Evolutionary conservation across 2,113 vertebrate genomes (phyloP).

Genomic region (Silurus asotus): DNA sequence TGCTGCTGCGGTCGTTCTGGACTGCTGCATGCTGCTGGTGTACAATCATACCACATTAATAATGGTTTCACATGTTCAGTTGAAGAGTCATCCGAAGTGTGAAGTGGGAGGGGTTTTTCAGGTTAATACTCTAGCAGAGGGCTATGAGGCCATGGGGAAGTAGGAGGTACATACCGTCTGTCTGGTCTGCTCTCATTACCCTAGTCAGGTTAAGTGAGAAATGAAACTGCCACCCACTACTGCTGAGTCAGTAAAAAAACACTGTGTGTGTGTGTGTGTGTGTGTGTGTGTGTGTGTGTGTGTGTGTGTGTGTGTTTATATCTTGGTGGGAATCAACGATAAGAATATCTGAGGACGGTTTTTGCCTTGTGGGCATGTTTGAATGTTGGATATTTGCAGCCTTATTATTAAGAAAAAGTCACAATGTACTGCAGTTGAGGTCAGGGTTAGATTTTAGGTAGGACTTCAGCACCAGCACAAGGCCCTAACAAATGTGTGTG

Average conservation of each 20-base stretch:
- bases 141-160: background rate
- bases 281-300: conserved; percentile 18
- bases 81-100: background rate
- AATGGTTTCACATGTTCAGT: background rate
- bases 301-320: conserved; percentile 1
- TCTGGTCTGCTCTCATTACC: conserved; percentile 23
- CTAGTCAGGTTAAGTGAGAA: conserved; percentile 39
- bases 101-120: conserved; percentile 11
- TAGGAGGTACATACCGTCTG: conserved; percentile 33
- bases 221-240: conserved; percentile 43
- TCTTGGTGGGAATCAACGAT: background rate
- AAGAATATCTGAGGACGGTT: background rate
- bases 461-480: background rate
- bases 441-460: background rate
- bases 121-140: background rate
- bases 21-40: background rate
- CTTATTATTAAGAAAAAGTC: background rate
- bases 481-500: background rate
- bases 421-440: background rate
- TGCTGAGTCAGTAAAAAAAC: conserved; percentile 50
- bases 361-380: background rate
- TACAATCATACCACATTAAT: background rate
- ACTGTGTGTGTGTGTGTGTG: conserved; percentile 34
- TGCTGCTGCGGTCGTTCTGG: background rate
- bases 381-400: background rate